Percentiles rank a stretch among this genome's conserved stretches.
These are phyloP conservation scores for Pituophis catenifer DNA, from an alignment of 2,113 vertebrate species.

Conservation along the genomic window DNA sequence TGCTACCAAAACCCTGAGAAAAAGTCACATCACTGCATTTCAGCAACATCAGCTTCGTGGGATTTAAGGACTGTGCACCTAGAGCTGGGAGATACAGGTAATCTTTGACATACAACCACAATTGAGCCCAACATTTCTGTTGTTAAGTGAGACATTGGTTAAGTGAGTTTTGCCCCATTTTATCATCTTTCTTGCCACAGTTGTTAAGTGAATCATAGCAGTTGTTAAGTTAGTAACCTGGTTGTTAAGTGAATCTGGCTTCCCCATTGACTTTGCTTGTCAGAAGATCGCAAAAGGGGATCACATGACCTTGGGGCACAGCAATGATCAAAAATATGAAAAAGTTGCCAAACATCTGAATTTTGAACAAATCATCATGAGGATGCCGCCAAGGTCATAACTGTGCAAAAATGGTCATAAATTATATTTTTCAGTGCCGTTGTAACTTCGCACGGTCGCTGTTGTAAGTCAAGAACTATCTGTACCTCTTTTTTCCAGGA, in stretches of 20 bases:
- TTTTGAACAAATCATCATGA: not conserved
- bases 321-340: not conserved
- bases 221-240: not conserved
- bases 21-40: not conserved
- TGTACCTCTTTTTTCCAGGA: not conserved
- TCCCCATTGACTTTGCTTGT: not conserved
- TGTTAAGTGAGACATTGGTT: not conserved
- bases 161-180: not conserved
- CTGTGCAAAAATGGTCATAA: not conserved
- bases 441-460: not conserved
- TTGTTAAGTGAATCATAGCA: not conserved
- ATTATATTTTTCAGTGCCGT: not conserved
- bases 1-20: not conserved
- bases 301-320: not conserved
- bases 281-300: not conserved
- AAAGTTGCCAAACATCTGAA: not conserved
- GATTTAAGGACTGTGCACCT: not conserved
- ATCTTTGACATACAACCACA: not conserved
- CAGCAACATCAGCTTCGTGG: not conserved
- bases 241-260: not conserved
- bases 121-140: not conserved
- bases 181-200: not conserved
- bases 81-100: not conserved
- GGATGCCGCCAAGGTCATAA: not conserved
- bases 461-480: not conserved